Percentiles rank a stretch among this genome's conserved stretches.
phyloP scores from a whole-genome alignment of 2,113 vertebrate species.

The Scopus umbretta region DNA sequence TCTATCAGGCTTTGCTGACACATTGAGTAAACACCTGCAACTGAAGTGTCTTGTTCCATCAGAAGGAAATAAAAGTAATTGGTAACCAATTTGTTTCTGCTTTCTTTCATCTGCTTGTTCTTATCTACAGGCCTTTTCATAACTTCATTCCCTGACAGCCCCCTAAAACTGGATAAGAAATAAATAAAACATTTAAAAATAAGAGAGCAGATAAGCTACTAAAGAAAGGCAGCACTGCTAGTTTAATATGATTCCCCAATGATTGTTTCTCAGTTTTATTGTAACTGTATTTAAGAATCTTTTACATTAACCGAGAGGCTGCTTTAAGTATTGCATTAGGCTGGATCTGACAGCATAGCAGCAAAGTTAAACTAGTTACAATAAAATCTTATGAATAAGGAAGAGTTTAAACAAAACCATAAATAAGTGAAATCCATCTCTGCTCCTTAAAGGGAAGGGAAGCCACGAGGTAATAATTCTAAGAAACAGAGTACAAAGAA shows the following conservation, averaged over 20 bases:
- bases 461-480: neutral
- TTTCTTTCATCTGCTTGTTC: conserved; percentile 47
- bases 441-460: neutral
- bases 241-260: neutral
- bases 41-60: conserved; percentile 48
- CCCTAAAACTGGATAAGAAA: conserved; percentile 9
- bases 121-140: neutral
- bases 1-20: neutral
- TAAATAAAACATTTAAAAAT: conserved; percentile 53
- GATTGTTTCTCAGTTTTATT: neutral
- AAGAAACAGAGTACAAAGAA: neutral
- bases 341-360: neutral
- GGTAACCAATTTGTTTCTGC: conserved; percentile 37
- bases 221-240: neutral
- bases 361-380: conserved; percentile 15
- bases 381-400: conserved; percentile 21
- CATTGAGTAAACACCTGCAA: conserved; percentile 15
- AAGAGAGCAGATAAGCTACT: neutral
- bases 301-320: neutral
- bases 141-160: conserved; percentile 16
- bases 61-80: conserved; percentile 41
- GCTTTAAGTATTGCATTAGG: neutral
- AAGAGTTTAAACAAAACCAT: neutral
- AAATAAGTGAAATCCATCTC: neutral
- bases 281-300: neutral